Percentiles rank a stretch among this genome's conserved stretches.
These are phyloP conservation scores for Xenopus borealis DNA, from an alignment of 2,113 vertebrate genomes.

Conservation along the genomic window DNA sequence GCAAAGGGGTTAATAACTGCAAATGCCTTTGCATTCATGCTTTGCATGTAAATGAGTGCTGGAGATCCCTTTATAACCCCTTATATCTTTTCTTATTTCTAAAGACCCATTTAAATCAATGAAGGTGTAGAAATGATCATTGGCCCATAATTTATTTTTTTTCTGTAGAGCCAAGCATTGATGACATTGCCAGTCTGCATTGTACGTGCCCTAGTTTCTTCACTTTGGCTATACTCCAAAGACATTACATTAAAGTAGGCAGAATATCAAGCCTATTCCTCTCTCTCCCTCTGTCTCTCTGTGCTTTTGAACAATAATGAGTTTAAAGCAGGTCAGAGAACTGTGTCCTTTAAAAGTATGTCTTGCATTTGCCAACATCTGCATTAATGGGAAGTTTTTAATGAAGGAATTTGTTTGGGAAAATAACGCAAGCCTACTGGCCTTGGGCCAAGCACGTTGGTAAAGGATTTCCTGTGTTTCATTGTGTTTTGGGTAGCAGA, in stretches of 20 bases:
- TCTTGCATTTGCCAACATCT: constrained; percentile 48
- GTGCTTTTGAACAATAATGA: constrained; percentile 35
- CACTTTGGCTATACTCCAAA: constrained; percentile 44
- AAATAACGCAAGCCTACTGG: constrained; percentile 41
- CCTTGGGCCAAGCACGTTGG: constrained; percentile 28
- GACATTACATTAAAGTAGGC: constrained; percentile 32
- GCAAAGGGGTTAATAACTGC: constrained; percentile 15
- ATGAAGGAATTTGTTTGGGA: constrained; percentile 42
- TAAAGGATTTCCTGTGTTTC: constrained; percentile 10
- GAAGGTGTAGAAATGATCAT: constrained; percentile 41
- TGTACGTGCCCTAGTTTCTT: constrained; percentile 32
- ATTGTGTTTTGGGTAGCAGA: not conserved
- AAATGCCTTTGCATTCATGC: not conserved
- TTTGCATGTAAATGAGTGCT: constrained; percentile 6
- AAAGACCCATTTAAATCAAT: constrained; percentile 45
- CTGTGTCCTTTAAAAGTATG: constrained; percentile 24
- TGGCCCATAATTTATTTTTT: constrained; percentile 33
- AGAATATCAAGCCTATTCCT: constrained; percentile 21
- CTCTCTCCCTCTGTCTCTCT: not conserved
- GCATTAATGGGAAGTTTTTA: constrained; percentile 41
- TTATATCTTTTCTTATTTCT: constrained; percentile 36
- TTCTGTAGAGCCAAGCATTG: constrained; percentile 1
- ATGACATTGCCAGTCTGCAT: constrained; percentile 12
- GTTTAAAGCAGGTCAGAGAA: constrained; percentile 11
- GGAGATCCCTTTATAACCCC: constrained; percentile 26